Base-by-base conservation (phyloP, 1,140 invertebrate genomes). In the Oedothorax gibbosus region DNA sequence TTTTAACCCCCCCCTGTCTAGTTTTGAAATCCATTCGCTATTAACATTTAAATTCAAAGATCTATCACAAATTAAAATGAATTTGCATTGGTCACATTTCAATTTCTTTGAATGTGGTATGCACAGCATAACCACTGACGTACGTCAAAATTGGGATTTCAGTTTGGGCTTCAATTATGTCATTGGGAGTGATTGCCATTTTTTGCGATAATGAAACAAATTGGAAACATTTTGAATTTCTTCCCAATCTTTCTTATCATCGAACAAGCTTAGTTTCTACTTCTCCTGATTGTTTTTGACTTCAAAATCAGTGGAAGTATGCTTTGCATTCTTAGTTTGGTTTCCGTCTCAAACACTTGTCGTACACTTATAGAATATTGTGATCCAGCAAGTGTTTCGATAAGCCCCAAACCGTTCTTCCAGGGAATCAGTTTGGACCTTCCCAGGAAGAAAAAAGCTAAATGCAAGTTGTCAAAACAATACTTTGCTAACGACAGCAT, bases 401-500 rank as follows among this genome's bases (percentile, higher is more conserved):
- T 50, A 80, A 15, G 49, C n/a, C 18, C 77, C 65, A 80, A 80
- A 69, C 18, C 64, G 18, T 1, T 7, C 10, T 54, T 80, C 77
- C 35, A 80, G 54, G 35, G n/a, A 2, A 14, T 57, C 65, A 12
- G 51, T 69, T 14, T 49, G 65, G n/a, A 80, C 12, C 35, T 80
- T 69, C 12, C 60, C 77, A n/a, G 77, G 9, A 14, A 69, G n/a
- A 35, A 66, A 8, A n/a, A 65, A 78, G 3, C 53, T 66, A 7
- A 77, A 9, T 35, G 12, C 9, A 85, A 69, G 51, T 78, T 21
- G 8, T 51, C 15, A 8, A 66, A 11, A 68, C 83, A 85, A 65
- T 85, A 78, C 6, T 11, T 18, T n/a, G 62, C n/a, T 62, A 69
- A 15, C 11, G 73, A 51, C 68, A 20, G 81, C 56, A 60, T 85